These are phyloP conservation scores for Latrodectus geometricus DNA, from an alignment of 1,140 invertebrate species.

Conservation along the genomic window DNA sequence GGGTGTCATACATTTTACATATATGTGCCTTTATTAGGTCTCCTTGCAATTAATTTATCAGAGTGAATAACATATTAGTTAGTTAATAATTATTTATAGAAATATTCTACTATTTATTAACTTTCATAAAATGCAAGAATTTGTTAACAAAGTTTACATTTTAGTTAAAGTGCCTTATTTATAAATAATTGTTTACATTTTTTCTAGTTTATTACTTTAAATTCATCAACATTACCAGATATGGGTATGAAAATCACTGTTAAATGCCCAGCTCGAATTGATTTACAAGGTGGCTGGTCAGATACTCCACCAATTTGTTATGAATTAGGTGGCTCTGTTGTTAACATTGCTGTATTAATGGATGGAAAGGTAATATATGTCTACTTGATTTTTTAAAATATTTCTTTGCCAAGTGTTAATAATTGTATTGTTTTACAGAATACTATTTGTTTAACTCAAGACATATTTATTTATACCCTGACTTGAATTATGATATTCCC, in stretches of 20 bases:
- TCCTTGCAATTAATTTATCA: neutral
- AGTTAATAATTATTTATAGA: neutral
- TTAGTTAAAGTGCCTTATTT: too few relatives aligned
- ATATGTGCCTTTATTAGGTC: neutral
- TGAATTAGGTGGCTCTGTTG: constrained; percentile 73
- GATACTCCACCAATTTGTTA: constrained; percentile 75
- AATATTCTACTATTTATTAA: neutral
- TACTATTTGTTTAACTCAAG: too few relatives aligned
- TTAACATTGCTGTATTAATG: constrained; percentile 65
- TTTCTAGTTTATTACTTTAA: constrained; percentile 49
- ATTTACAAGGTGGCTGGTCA: constrained; percentile 73
- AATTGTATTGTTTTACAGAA: too few relatives aligned
- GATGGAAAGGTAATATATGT: constrained; percentile 65
- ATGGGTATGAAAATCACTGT: constrained; percentile 69
- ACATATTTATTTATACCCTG: too few relatives aligned
- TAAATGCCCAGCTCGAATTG: constrained; percentile 72
- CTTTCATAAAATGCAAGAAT: too few relatives aligned
- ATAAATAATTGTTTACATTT: neutral
- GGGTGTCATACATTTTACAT: neutral
- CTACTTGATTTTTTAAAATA: neutral
- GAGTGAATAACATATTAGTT: neutral
- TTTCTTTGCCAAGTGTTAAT: neutral
- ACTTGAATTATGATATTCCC: too few relatives aligned
- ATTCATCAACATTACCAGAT: constrained; percentile 2
- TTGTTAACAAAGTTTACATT: too few relatives aligned